Conservation (phyloP, 2,797 vertebrate species). For the Tinamus major region DNA sequence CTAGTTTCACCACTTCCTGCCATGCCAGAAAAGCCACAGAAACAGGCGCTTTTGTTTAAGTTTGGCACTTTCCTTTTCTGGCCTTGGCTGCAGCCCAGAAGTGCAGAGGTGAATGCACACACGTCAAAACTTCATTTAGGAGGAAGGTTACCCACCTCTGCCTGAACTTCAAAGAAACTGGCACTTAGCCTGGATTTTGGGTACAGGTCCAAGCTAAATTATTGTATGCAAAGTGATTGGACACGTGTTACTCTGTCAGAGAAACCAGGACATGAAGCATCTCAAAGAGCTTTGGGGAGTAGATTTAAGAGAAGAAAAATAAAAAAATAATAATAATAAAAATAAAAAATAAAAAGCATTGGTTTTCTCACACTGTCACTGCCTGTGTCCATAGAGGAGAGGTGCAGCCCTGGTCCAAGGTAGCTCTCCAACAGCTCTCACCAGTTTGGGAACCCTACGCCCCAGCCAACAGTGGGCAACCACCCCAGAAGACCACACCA, state of each 20-base stretch:
- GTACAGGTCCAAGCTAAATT: neutral
- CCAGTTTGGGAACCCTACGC: rapidly evolving
- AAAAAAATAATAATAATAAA: too few species aligned
- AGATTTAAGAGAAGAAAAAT: neutral
- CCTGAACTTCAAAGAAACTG: rapidly evolving
- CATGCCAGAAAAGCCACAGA: neutral
- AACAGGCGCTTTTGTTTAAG: neutral
- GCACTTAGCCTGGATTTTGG: neutral
- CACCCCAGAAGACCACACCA: rapidly evolving
- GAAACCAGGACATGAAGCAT: neutral
- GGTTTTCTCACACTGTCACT: rapidly evolving
- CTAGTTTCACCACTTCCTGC: neutral
- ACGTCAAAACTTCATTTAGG: neutral
- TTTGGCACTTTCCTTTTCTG: neutral
- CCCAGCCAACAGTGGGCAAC: neutral
- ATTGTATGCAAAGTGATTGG: rapidly evolving
- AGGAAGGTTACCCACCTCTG: neutral
- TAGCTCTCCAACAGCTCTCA: rapidly evolving
- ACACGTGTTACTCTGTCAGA: neutral
- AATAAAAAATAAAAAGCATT: neutral
- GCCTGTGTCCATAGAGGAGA: neutral
- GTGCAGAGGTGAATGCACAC: neutral
- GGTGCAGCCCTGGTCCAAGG: neutral
- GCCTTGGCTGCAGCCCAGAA: neutral
- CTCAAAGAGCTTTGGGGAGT: neutral